Percentiles rank a stretch among this genome's conserved stretches.
phyloP scores from a whole-genome alignment of 2,113 vertebrate species.

The Piprites chloris region DNA sequence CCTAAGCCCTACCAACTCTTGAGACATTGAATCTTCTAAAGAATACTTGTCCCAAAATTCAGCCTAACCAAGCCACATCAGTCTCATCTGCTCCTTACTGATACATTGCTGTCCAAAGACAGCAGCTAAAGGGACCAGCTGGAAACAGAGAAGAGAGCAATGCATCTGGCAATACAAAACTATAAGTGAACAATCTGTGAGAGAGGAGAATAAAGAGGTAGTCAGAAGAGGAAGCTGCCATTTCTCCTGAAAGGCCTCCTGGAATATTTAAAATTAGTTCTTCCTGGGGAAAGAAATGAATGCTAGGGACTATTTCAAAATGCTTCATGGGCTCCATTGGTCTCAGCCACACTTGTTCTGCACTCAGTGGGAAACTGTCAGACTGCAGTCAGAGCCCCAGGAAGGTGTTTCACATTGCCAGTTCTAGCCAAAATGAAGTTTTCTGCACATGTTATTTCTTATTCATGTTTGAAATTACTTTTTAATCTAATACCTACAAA shows the following conservation, averaged over 20 bases:
- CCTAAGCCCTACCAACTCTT: background rate
- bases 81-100: background rate
- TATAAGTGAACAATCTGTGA: background rate
- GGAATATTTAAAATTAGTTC: background rate
- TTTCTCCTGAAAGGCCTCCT: background rate
- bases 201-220: background rate
- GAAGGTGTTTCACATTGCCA: background rate
- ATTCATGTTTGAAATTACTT: constrained; percentile 14
- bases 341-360: background rate
- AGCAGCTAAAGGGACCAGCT: background rate
- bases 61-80: background rate
- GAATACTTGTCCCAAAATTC: background rate
- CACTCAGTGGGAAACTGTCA: background rate
- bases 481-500: background rate
- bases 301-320: background rate
- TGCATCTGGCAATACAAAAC: background rate
- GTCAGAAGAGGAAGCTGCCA: background rate
- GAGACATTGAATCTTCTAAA: background rate
- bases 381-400: background rate
- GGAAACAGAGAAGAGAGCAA: background rate
- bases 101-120: background rate
- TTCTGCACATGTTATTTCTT: background rate
- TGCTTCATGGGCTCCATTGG: background rate
- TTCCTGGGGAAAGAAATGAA: background rate
- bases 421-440: background rate